Base-by-base conservation (phyloP, 2,888 invertebrate species). In the Chorisops tibialis region DNA sequence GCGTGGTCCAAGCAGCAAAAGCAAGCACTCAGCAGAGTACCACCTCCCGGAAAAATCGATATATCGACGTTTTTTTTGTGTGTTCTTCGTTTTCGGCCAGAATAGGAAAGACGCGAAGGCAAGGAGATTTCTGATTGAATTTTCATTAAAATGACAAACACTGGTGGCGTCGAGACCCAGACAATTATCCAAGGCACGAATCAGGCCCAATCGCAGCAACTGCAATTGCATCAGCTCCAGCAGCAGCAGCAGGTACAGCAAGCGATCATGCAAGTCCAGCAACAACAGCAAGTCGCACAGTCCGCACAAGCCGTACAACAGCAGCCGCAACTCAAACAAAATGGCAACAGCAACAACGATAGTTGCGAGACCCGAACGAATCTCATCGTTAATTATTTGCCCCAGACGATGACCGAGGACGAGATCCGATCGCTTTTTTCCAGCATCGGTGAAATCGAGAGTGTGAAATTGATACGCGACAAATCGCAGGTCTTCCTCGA, bases 401-500 rank as follows among this genome's bases (percentile, higher is more conserved):
- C 99, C 66, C 99, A 99, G 83, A 96, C 93, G 72, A 99, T 99
- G 99, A 96, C 96, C 62, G 98, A 99, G 81, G 98, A 98, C 80
- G 98, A 98, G 81, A 98, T 99, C 68, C 86, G 97, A 67, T 94
- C 96, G 62, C 85, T 99, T 60, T 99, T 99, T 82, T 93, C 96
- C 61, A 95, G 94, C 78, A 96, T 99, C 75, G 99, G 99, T 63
- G 98, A 98, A 79, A 96, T 99, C 67, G 99, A 99, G 80, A 96
- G 95, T 72, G 99, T 99, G 81, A 99, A 99, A 81, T 85, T 99
- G 76, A 98, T 99, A 76, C 84, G 98, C 69, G 99, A 99, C 82
- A 99, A 99, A 83, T 96, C 96, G 78, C 96, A 85, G 67, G 74
- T 74, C 19, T 87, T 85, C 71, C 82, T 85, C n/a, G 85, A 85